These are phyloP conservation scores for Coleophora deauratella DNA, from an alignment of 2,888 invertebrate genomes.

Conservation along the genomic window DNA sequence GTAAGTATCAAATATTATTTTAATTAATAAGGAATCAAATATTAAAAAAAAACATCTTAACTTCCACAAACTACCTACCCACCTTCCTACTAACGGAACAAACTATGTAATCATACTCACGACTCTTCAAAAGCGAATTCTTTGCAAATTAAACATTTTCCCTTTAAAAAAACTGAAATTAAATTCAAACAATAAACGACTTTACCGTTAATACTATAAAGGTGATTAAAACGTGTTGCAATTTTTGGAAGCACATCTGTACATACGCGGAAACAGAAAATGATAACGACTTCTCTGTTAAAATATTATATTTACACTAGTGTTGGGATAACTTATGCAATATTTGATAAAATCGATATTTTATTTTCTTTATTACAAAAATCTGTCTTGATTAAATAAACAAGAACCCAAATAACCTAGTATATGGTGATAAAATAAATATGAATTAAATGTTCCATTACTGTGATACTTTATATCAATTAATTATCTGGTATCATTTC, in stretches of 20 bases:
- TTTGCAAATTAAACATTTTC: slow-evolving; percentile 8
- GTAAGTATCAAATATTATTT: no score
- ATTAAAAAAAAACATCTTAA: no score
- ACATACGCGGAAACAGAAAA: slow-evolving; percentile 39
- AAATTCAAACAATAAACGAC: not conserved
- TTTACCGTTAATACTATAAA: not conserved
- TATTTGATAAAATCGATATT: slow-evolving; percentile 13
- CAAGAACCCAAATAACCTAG: no score
- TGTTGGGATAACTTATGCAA: slow-evolving; percentile 19
- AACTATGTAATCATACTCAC: no score
- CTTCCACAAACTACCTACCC: no score
- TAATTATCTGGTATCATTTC: no score
- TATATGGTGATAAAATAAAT: no score
- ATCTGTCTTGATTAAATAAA: no score
- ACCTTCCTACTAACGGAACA: no score
- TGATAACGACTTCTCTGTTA: slow-evolving; percentile 33
- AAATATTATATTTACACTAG: slow-evolving; percentile 21
- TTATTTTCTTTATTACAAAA: not conserved
- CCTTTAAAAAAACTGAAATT: not conserved
- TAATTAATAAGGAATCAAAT: no score
- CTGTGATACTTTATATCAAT: no score
- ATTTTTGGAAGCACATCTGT: slow-evolving; percentile 26
- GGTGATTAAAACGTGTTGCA: slow-evolving; percentile 6
- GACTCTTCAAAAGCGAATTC: slow-evolving; percentile 8
- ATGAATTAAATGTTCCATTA: no score